These are phyloP conservation scores for Dicycla oo DNA, from an alignment of 2,888 invertebrate genomes.

Conservation along the genomic window DNA sequence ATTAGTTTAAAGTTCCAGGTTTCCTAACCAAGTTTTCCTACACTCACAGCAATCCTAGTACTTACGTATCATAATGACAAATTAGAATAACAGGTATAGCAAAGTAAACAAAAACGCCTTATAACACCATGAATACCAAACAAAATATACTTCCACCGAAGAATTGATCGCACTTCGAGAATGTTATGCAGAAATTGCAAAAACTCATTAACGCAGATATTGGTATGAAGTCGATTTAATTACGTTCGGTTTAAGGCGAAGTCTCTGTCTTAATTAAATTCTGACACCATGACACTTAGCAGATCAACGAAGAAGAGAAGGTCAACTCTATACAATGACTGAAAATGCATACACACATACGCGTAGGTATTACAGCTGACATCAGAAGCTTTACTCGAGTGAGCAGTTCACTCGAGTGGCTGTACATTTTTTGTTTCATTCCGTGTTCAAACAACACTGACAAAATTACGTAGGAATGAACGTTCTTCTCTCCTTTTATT, in stretches of 20 bases:
- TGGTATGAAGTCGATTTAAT: constrained; percentile 45
- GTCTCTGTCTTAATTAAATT: constrained; percentile 84
- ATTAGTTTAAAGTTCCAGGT: background rate
- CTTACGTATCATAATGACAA: background rate
- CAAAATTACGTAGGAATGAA: background rate
- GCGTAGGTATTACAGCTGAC: too few relatives aligned
- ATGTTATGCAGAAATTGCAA: constrained; percentile 52
- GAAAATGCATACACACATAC: too few relatives aligned
- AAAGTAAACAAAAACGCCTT: background rate
- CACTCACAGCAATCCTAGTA: background rate
- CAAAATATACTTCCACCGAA: constrained; percentile 27
- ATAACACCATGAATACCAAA: constrained; percentile 3
- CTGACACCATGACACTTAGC: constrained; percentile 24
- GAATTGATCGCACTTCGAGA: constrained; percentile 22
- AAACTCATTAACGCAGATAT: constrained; percentile 49
- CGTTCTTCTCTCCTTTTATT: background rate
- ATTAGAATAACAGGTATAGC: background rate
- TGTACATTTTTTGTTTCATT: background rate
- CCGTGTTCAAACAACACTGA: background rate
- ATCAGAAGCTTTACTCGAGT: background rate
- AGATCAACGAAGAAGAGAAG: constrained; percentile 5
- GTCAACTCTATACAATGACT: too few relatives aligned
- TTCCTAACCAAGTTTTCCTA: background rate
- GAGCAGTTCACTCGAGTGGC: background rate
- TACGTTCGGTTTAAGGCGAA: constrained; percentile 37